These are phyloP conservation scores for Tyria jacobaeae DNA, from an alignment of 2,888 invertebrate species.

Conservation along the genomic window DNA sequence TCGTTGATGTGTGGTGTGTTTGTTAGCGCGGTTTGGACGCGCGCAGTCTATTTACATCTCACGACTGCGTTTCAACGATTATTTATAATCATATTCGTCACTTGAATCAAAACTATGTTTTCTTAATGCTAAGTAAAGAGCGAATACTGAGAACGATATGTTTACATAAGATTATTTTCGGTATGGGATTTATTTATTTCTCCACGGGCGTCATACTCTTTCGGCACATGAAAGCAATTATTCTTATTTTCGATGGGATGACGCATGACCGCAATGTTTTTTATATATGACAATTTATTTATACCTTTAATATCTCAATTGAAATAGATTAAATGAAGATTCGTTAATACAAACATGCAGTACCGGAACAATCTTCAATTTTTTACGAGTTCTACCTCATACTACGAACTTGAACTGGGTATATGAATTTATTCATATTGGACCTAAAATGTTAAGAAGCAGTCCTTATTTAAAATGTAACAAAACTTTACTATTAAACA, in stretches of 20 bases:
- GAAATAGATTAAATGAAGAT: slow-evolving; percentile 15
- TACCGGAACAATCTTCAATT: neutral
- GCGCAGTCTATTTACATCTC: slow-evolving; percentile 68
- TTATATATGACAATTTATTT: slow-evolving; percentile 59
- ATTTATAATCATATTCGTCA: slow-evolving; percentile 82
- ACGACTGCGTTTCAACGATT: slow-evolving; percentile 67
- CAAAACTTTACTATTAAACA: no score
- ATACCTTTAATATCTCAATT: slow-evolving; percentile 26
- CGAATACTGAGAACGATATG: slow-evolving; percentile 70
- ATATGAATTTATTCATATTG: neutral
- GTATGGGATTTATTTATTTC: slow-evolving; percentile 74
- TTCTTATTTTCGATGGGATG: slow-evolving; percentile 71
- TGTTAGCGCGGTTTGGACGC: slow-evolving; percentile 67
- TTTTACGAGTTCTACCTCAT: no score
- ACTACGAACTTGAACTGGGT: neutral
- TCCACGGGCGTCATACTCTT: slow-evolving; percentile 72
- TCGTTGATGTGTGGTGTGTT: slow-evolving; percentile 66
- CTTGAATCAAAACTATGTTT: slow-evolving; percentile 72
- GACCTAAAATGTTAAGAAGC: neutral
- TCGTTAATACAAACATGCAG: neutral
- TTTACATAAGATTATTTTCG: slow-evolving; percentile 80
- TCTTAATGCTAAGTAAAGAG: slow-evolving; percentile 77
- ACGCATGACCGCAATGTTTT: slow-evolving; percentile 77
- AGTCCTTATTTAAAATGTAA: no score
- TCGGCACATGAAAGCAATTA: slow-evolving; percentile 80